Evolutionary conservation across 1,140 invertebrate genomes (phyloP).

Genomic region (Hypsibius dujardini): DNA sequence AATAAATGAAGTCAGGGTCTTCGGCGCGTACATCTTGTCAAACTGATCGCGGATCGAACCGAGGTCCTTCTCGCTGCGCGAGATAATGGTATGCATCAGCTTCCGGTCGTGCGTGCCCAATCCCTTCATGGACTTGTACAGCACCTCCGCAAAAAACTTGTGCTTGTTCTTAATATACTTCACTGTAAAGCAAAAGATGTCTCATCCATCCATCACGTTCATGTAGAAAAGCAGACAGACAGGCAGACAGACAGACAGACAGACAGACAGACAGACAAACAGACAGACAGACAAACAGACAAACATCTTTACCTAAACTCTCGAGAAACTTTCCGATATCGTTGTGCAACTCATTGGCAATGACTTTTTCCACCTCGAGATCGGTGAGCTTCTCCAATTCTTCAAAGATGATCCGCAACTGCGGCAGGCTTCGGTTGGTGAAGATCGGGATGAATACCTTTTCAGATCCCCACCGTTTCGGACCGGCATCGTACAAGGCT

Average conservation of each 20-base stretch:
- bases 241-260: too few species aligned
- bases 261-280: too few species aligned
- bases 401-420: conserved; percentile 31
- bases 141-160: conserved; percentile 72
- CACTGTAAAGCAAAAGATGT: conserved; percentile 43
- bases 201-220: too few species aligned
- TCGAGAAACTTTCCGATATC: conserved; percentile 32
- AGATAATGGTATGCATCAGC: conserved; percentile 36
- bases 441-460: conserved; percentile 65
- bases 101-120: conserved; percentile 36
- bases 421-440: conserved; percentile 28
- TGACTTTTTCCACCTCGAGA: conserved; percentile 33
- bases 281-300: too few species aligned
- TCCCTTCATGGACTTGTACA: conserved; percentile 73
- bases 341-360: conserved; percentile 34
- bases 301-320: conserved; percentile 32
- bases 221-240: too few species aligned
- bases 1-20: conserved; percentile 34
- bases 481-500: conserved; percentile 15
- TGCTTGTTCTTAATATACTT: conserved; percentile 76
- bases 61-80: conserved; percentile 37
- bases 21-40: conserved; percentile 31
- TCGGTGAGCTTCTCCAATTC: conserved; percentile 32
- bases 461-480: conserved; percentile 44
- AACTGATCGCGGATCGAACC: conserved; percentile 37